A percentile compares a stretch with the other conserved stretches of the same genome.
phyloP scores from a whole-genome alignment of 2,888 invertebrate genomes.

The Calliphora vomitoria region DNA sequence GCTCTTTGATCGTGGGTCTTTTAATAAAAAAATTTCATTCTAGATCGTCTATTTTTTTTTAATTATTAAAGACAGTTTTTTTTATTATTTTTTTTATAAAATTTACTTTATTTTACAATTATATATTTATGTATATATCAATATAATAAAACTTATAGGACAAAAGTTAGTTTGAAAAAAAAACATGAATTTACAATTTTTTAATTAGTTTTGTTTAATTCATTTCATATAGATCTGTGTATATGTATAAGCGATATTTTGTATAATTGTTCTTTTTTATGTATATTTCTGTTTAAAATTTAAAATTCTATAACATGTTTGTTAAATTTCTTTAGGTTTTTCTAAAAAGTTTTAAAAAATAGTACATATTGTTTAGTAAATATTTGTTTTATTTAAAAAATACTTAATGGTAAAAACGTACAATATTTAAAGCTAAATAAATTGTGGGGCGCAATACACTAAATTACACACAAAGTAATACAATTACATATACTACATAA shows the following conservation, averaged over 20 bases:
- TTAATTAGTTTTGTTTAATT: background rate
- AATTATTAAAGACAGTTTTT: background rate
- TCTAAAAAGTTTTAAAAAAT: conserved; percentile 45
- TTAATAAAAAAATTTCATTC: too few relatives aligned
- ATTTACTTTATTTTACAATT: conserved; percentile 67
- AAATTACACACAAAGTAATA: conserved; percentile 52
- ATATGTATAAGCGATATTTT: conserved; percentile 38
- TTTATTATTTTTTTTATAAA: conserved; percentile 37
- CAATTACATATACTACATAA: conserved; percentile 7
- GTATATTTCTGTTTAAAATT: conserved; percentile 26
- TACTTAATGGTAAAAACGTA: conserved; percentile 70
- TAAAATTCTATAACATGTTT: conserved; percentile 42
- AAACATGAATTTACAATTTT: conserved; percentile 50
- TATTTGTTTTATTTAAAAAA: conserved; percentile 52
- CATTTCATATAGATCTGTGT: conserved; percentile 12
- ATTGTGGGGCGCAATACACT: conserved; percentile 3
- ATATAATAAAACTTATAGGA: conserved; percentile 63
- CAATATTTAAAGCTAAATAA: conserved; percentile 66
- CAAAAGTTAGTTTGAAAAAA: conserved; percentile 47
- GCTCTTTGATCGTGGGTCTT: too few relatives aligned
- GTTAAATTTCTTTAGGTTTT: background rate
- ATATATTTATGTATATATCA: conserved; percentile 49
- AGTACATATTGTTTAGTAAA: conserved; percentile 48
- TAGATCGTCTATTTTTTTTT: too few relatives aligned
- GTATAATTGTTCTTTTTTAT: background rate